phyloP scores from a whole-genome alignment of 2,888 invertebrate species.

The Tachina grossa region DNA sequence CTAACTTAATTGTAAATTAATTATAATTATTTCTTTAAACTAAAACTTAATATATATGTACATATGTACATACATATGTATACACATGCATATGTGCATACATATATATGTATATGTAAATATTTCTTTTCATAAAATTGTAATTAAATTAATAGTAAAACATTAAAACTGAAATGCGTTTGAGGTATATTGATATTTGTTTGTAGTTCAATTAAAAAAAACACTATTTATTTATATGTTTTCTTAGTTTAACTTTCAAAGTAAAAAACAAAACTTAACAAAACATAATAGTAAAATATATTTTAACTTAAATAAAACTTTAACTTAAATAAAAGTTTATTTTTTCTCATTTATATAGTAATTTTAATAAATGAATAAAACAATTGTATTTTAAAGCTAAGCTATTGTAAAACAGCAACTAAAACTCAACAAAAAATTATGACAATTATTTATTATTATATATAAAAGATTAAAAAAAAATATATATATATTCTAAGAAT shows the following conservation, averaged over 20 bases:
- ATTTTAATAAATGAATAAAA: constrained; percentile 46
- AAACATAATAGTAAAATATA: constrained; percentile 51
- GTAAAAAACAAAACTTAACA: constrained; percentile 72
- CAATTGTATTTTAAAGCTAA: constrained; percentile 39
- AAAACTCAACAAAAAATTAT: constrained; percentile 69
- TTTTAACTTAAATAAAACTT: constrained; percentile 49
- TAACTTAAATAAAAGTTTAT: constrained; percentile 16
- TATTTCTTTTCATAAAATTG: constrained; percentile 6
- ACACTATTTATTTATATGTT: constrained; percentile 31
- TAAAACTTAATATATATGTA: constrained; percentile 45
- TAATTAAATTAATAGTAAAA: constrained; percentile 74
- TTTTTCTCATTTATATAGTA: constrained; percentile 27
- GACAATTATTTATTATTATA: constrained; percentile 29
- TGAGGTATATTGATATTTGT: constrained; percentile 83
- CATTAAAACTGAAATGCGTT: constrained; percentile 83
- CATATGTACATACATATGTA: too few species aligned
- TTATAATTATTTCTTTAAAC: constrained; percentile 41
- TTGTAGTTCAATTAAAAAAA: constrained; percentile 77
- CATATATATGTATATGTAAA: too few species aligned
- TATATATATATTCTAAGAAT: constrained; percentile 45
- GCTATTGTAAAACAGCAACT: constrained; percentile 62
- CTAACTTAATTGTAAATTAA: constrained; percentile 33
- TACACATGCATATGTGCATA: too few species aligned
- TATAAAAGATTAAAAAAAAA: constrained; percentile 7
- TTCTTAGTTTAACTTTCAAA: constrained; percentile 68